A percentile compares a stretch with the other conserved stretches of the same genome.
phyloP scores from a whole-genome alignment of 2,888 invertebrate genomes.

The Ochropleura plecta region DNA sequence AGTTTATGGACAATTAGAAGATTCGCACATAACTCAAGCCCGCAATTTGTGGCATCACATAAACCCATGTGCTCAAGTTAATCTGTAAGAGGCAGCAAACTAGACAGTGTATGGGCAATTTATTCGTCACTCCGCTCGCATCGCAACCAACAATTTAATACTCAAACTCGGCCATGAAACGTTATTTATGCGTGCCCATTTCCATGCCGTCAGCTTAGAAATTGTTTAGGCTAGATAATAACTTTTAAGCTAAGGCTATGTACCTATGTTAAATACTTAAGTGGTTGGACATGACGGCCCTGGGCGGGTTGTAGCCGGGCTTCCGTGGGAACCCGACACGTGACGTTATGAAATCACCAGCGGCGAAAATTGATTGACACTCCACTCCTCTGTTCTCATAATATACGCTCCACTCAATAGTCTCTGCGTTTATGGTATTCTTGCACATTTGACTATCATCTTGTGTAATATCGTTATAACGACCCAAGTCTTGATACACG shows the following conservation, averaged over 20 bases:
- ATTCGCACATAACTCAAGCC: constrained; percentile 54
- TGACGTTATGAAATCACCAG: constrained; percentile 88
- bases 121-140: constrained; percentile 76
- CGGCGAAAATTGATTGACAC: constrained; percentile 89
- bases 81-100: constrained; percentile 70
- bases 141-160: constrained; percentile 80
- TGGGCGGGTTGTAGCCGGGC: constrained; percentile 85
- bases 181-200: constrained; percentile 88
- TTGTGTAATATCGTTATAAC: constrained; percentile 50
- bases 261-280: constrained; percentile 89
- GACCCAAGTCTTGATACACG: constrained; percentile 32
- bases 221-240: constrained; percentile 89
- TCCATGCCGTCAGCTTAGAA: constrained; percentile 85
- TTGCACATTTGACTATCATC: constrained; percentile 55
- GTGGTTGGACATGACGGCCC: constrained; percentile 89
- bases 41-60: constrained; percentile 48
- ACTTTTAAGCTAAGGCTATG: constrained; percentile 88
- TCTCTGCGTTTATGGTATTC: constrained; percentile 52
- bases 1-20: constrained; percentile 45
- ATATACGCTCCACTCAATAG: constrained; percentile 66
- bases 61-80: constrained; percentile 53
- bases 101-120: constrained; percentile 73
- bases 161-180: constrained; percentile 81
- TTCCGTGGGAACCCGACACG: constrained; percentile 89
- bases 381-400: constrained; percentile 68